Base-by-base conservation (phyloP, 2,888 invertebrate species). In the Aporophyla nigra region DNA sequence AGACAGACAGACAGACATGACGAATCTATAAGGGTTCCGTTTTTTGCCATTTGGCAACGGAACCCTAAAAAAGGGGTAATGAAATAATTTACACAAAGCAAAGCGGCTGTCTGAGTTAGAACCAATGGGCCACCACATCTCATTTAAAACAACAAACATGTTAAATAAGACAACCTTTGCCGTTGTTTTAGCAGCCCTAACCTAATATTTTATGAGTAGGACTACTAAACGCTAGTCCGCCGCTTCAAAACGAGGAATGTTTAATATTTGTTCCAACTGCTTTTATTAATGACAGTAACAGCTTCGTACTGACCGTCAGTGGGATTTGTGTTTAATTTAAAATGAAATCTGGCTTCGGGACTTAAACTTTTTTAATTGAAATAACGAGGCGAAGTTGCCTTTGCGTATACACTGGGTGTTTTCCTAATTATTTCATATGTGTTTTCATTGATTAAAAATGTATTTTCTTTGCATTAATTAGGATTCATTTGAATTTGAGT, bases 251-350 rank as follows among this genome's bases (percentile, higher is more conserved):
- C 77, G 87, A 83, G 86, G 74, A 87, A 89, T 88, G 89, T 87
- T 90, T 90, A 89, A 90, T 92, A 89, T 92, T 90, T 90, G 91
- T 90, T 86, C 72, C 78, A 79, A 86, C 80, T 83, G 85, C 84
- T 90, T 90, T 86, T 87, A 89, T 89, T 89, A 86, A 88, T 87
- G 85, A 83, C 76, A 72, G 78, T 71, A 77, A 78, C 80, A 74
- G 67, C 58, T 43, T 51, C 33, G 58, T 46, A 62, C 62, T 54
- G 63, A 65, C 74, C 70, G 72, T 76, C 74, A 66, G 76, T 71
- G 33, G 71, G 77, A 85, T 86, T 86, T 76, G 71, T 80, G 54
- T 83, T 85, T 79, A 83, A 89, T 89, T 87, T 89, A 70, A 86
- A 87, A 84, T 70, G 27, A 78, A 80, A 85, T 79, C 58, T 78